Conservation (phyloP, 2,797 vertebrate species). For the Melanotaenia parkinsoni region DNA sequence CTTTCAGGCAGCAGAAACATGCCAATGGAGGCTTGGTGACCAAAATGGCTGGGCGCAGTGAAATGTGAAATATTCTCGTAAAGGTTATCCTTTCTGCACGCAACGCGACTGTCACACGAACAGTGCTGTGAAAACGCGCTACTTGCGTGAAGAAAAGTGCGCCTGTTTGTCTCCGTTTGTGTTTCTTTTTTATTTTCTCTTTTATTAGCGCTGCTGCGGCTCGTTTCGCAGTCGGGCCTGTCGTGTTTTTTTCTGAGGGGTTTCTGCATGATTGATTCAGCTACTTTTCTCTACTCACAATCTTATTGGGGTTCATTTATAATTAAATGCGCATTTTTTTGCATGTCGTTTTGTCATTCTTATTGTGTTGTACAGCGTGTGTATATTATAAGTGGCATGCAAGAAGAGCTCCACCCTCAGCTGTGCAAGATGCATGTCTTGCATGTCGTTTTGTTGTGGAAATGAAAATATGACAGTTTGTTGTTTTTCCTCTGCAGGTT, state of each 20-base stretch:
- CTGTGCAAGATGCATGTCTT: constrained; percentile 25
- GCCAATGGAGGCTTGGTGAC: constrained; percentile 78
- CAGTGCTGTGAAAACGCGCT: not conserved
- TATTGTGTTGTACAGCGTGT: constrained; percentile 4
- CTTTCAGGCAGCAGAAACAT: constrained; percentile 70
- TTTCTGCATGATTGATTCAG: constrained; percentile 56
- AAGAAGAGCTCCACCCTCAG: constrained; percentile 54
- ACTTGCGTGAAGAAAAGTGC: constrained; percentile 24
- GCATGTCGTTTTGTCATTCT: not conserved
- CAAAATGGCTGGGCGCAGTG: constrained; percentile 84
- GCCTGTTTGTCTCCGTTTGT: not conserved
- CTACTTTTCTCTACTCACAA: constrained; percentile 23
- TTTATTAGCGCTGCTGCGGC: constrained; percentile 29
- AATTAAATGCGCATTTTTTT: not conserved
- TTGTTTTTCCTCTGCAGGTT: constrained; percentile 53
- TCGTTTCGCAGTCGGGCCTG: constrained; percentile 49
- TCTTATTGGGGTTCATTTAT: not conserved
- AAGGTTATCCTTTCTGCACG: constrained; percentile 48
- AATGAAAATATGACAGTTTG: not conserved
- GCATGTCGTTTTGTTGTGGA: not conserved
- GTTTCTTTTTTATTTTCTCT: constrained; percentile 24
- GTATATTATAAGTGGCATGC: constrained; percentile 27
- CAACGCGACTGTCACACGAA: constrained; percentile 44
- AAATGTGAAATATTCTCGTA: constrained; percentile 79
- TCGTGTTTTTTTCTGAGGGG: constrained; percentile 3